Evolutionary conservation across 2,113 vertebrate species (phyloP).

Genomic region (Ptilorrhoa leucosticta): DNA sequence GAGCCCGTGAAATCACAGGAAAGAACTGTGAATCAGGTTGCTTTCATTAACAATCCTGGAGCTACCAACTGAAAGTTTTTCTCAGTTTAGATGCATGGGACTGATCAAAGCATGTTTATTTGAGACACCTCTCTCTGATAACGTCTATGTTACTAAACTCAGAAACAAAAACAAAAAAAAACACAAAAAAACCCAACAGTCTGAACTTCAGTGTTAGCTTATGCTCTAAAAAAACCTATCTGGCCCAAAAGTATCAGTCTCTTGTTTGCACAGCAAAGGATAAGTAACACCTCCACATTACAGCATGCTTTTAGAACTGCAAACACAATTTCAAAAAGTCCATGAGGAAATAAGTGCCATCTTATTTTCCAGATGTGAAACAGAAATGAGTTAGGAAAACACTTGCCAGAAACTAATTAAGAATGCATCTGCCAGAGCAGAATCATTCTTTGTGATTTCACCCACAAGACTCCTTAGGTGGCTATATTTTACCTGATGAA

Average conservation of each 20-base stretch:
- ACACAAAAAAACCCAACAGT: background rate
- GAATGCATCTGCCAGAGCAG: background rate
- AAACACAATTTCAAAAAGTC: background rate
- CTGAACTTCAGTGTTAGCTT: background rate
- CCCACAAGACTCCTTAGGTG: background rate
- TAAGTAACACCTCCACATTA: background rate
- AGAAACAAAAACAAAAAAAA: background rate
- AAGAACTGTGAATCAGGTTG: background rate
- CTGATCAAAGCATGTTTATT: background rate
- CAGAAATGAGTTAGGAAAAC: background rate
- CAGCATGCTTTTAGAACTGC: background rate
- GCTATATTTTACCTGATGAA: background rate
- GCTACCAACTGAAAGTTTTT: background rate
- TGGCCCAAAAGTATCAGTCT: background rate
- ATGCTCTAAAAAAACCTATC: background rate
- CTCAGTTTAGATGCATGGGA: background rate
- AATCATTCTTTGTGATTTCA: background rate
- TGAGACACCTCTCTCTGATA: background rate
- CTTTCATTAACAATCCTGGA: background rate
- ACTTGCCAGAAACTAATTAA: background rate
- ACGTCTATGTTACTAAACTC: background rate
- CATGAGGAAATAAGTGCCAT: background rate
- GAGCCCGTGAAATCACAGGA: background rate
- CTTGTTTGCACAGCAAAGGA: background rate
- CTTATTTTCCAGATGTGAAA: background rate